Base-by-base conservation (phyloP, 2,797 vertebrate species). In the Enteromius anoplus region DNA sequence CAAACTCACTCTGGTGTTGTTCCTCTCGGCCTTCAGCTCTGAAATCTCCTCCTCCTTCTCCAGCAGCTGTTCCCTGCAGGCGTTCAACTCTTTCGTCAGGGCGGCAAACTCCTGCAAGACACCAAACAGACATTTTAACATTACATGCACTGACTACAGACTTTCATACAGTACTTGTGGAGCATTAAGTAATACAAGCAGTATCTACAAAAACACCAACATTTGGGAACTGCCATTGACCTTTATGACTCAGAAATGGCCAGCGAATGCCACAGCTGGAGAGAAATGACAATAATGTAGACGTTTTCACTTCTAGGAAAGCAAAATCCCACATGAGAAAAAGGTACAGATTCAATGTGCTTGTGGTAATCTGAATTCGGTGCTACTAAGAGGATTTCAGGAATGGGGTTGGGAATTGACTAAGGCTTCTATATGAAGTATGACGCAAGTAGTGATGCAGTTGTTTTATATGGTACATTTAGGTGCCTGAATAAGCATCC, bases 41-140 rank as follows among this genome's bases (percentile, higher is more conserved):
- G 97, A 98, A 91, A 99, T 99, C 92, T 99, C 98, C 90, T 99
- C 98, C 92, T 99, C 98, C 87, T 99, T 99, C 93, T 99, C 98
- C 90, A 99, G 94, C 87, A 99, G 94, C 89, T 99, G 96, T 90
- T 99, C 98, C 87, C 98, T 95, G 92, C 98, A 99, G 76, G 94
- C 96, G 87, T 98, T 99, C 92, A 99, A 92, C 93, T 99, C 98
- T 93, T 99, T 99, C 78, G 98, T 99, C 90, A 99, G 91, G 69
- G 98, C 97, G 79, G 98, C 98, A 94, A 99, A 99, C 95, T 99
- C 98, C 98, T 99, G 87, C 29, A 81, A 83, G 91, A 82, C 78
- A 77, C 34, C 55, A 84, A 91, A 10, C 51, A 58, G 3, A 10
- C 21, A 47, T 66, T 42, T 84, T 62, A 86, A 55, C 53, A 75